phyloP scores from a whole-genome alignment of 2,113 vertebrate genomes.

The Cavia porcellus region DNA sequence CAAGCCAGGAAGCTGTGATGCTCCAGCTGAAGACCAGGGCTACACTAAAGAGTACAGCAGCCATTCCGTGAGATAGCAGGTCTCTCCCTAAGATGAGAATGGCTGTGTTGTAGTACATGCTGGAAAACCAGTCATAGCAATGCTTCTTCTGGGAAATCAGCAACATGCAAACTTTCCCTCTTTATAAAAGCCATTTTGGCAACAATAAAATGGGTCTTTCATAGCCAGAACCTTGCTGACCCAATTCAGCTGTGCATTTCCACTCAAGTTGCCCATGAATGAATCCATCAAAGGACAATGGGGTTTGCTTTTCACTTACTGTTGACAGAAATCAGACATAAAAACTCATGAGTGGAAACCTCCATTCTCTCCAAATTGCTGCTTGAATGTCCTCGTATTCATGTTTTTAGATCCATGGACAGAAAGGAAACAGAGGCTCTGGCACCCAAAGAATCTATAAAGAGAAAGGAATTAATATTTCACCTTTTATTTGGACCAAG shows the following conservation, averaged over 20 bases:
- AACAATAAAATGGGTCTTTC: not conserved
- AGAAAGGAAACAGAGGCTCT: not conserved
- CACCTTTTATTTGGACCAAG: conserved; percentile 47
- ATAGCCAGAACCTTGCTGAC: not conserved
- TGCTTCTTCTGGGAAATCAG: not conserved
- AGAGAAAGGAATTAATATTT: not conserved
- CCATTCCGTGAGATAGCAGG: not conserved
- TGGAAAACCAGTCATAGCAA: not conserved
- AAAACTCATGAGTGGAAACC: not conserved
- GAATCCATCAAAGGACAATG: not conserved
- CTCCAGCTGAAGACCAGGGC: not conserved
- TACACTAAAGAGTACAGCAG: not conserved
- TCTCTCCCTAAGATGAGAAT: not conserved
- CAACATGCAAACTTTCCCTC: not conserved
- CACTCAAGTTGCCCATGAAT: not conserved
- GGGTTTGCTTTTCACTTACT: not conserved
- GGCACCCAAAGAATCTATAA: not conserved
- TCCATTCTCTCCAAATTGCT: not conserved
- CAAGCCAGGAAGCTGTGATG: not conserved
- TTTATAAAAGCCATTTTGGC: not conserved
- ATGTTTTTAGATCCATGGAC: accelerated
- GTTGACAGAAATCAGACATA: not conserved
- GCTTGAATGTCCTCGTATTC: not conserved
- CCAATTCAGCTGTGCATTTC: not conserved
- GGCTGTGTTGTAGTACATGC: not conserved